Conservation (phyloP, 2,797 vertebrate species). For the Karalla daura region DNA sequence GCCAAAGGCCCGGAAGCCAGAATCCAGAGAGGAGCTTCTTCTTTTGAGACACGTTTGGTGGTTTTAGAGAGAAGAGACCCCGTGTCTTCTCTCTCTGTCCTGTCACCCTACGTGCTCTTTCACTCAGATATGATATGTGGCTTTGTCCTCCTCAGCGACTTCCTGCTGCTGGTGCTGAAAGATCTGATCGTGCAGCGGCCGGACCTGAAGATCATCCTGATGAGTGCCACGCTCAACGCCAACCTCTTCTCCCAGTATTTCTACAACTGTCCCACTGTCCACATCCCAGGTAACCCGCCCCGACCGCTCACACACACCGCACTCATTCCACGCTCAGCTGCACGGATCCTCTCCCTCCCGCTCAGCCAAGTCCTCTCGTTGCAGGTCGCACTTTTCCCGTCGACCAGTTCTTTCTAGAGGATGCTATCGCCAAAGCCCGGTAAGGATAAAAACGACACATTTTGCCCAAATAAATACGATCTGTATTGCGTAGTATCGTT, state of each 20-base stretch:
- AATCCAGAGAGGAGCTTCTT: too few relatives aligned
- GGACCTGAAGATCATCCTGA: constrained; percentile 93
- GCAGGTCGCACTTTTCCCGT: constrained; percentile 95
- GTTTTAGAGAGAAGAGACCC: too few relatives aligned
- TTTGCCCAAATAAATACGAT: too few relatives aligned
- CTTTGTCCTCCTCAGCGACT: constrained; percentile 88
- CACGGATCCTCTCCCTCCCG: accelerated
- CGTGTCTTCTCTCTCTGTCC: too few relatives aligned
- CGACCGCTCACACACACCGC: background rate
- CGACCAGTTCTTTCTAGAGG: constrained; percentile 96
- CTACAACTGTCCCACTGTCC: constrained; percentile 88
- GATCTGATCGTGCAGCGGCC: constrained; percentile 90
- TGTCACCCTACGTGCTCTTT: too few relatives aligned
- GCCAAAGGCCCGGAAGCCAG: too few relatives aligned
- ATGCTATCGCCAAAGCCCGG: constrained; percentile 91
- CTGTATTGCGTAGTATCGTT: too few relatives aligned
- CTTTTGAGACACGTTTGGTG: too few relatives aligned
- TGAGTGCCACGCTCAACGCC: constrained; percentile 97
- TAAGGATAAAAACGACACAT: too few relatives aligned
- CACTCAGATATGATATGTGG: too few relatives aligned
- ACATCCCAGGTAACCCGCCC: constrained; percentile 89
- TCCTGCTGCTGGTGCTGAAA: constrained; percentile 95
- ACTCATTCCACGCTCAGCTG: background rate
- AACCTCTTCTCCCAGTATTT: constrained; percentile 96
- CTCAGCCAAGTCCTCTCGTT: constrained; percentile 8